phyloP scores from a whole-genome alignment of 2,113 vertebrate genomes.

The Bubo blakistoni region DNA sequence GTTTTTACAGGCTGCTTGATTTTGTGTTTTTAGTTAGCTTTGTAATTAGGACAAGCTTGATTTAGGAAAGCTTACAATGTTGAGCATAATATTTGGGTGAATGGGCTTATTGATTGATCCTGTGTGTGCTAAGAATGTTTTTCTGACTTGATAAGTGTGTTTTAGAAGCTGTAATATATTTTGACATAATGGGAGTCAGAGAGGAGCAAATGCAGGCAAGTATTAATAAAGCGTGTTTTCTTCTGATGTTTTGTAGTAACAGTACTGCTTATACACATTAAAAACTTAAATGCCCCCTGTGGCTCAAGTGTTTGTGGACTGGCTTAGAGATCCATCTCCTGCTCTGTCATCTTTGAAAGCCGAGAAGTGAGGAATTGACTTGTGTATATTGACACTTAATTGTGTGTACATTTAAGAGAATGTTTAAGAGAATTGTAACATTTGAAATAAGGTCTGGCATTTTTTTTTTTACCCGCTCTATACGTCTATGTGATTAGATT shows the following conservation, averaged over 20 bases:
- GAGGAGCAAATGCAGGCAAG: background rate
- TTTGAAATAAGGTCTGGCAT: background rate
- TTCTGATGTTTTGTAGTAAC: background rate
- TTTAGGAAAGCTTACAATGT: background rate
- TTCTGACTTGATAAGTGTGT: background rate
- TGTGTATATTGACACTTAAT: background rate
- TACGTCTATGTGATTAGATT: background rate
- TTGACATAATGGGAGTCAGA: background rate
- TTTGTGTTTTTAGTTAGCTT: background rate
- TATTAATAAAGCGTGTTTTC: background rate
- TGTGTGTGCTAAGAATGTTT: background rate
- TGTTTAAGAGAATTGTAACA: background rate
- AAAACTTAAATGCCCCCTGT: background rate
- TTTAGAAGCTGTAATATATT: background rate
- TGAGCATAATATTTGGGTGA: constrained; percentile 28
- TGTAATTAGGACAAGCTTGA: background rate
- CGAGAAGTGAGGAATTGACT: background rate
- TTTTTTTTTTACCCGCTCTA: background rate
- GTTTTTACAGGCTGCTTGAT: background rate
- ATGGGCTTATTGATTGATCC: background rate
- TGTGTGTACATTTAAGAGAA: too few species aligned
- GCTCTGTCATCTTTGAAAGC: background rate
- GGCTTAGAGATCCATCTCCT: background rate
- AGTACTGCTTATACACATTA: background rate
- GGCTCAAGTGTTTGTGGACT: background rate